phyloP scores from a whole-genome alignment of 2,797 vertebrate species.

The Lepus oiostolus region DNA sequence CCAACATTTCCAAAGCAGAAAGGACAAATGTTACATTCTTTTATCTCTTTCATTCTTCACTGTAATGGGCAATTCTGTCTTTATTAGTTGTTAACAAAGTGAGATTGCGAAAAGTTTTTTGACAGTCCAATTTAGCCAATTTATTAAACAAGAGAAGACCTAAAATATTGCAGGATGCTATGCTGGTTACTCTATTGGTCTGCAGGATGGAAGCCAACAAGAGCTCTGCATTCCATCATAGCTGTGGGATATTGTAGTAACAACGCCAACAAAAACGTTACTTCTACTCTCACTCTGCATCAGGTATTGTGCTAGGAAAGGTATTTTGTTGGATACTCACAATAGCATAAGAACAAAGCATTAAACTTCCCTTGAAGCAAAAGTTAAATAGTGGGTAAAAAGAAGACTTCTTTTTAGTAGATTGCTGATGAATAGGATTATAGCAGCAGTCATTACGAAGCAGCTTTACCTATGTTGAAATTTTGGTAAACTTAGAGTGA shows the following conservation, averaged over 20 bases:
- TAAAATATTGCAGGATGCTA: background rate
- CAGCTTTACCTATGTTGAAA: background rate
- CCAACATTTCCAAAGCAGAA: background rate
- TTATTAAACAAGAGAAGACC: background rate
- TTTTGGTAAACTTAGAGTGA: background rate
- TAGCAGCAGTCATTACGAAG: background rate
- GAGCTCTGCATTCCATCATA: background rate
- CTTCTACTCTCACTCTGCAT: background rate
- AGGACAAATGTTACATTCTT: background rate
- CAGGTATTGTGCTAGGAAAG: background rate
- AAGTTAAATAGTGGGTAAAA: conserved; percentile 42
- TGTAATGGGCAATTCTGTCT: background rate
- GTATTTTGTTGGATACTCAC: background rate
- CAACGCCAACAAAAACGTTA: background rate
- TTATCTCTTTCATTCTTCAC: background rate
- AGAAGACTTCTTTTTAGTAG: background rate
- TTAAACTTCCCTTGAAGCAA: conserved; percentile 33
- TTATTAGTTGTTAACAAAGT: conserved; percentile 10
- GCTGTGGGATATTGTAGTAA: background rate
- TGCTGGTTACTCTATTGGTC: background rate
- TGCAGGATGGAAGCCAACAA: background rate
- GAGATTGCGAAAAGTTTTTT: background rate
- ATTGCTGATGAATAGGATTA: background rate
- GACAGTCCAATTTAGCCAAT: background rate
- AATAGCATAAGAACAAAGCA: background rate